These are phyloP conservation scores for Morinoia aosen DNA, from an alignment of 2,888 invertebrate genomes.

Conservation along the genomic window DNA sequence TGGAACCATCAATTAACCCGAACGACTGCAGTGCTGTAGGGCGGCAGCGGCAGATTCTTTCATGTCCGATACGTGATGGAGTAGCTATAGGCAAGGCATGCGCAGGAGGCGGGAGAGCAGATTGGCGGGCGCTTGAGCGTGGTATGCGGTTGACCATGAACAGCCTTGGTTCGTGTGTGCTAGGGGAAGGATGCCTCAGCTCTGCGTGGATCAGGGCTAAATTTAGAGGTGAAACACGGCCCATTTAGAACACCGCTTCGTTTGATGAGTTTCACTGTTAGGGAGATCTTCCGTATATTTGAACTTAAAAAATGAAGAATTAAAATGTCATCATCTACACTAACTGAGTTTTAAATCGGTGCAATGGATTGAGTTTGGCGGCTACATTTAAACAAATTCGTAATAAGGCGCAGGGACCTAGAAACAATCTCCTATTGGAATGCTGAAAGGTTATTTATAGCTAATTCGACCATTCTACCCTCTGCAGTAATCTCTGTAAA, in stretches of 20 bases:
- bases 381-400: background rate
- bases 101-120: background rate
- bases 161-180: constrained; percentile 14
- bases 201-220: background rate
- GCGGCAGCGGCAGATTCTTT: background rate
- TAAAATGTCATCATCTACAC: background rate
- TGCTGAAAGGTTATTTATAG: background rate
- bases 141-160: constrained; percentile 21
- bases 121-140: background rate
- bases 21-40: background rate
- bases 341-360: background rate
- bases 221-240: background rate
- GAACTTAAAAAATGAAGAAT: background rate
- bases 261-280: background rate
- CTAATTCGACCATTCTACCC: background rate
- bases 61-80: background rate
- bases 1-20: background rate
- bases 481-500: background rate
- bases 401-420: background rate
- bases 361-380: background rate
- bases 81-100: background rate
- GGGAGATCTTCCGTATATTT: background rate
- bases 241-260: background rate
- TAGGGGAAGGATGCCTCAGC: background rate
- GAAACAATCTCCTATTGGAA: background rate